A percentile compares a stretch with the other conserved stretches of the same genome.
phyloP scores from a whole-genome alignment of 2,113 vertebrate species.

The Camelus bactrianus region DNA sequence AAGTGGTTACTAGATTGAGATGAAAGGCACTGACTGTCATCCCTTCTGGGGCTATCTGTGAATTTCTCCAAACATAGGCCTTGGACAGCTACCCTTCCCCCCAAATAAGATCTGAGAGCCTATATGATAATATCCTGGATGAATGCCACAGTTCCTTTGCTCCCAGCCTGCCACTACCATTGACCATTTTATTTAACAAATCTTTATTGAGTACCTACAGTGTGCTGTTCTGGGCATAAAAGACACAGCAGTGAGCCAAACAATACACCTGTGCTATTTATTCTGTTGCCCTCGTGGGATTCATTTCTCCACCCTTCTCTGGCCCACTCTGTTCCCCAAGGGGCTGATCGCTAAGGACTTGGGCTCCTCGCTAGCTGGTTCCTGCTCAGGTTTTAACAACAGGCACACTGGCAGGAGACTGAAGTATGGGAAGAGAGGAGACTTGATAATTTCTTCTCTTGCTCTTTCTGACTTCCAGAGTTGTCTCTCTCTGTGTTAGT shows the following conservation, averaged over 20 bases:
- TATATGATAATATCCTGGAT: neutral
- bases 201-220: neutral
- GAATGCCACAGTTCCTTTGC: neutral
- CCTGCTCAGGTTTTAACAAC: neutral
- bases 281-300: neutral
- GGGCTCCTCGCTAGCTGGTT: neutral
- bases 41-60: neutral
- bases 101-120: neutral
- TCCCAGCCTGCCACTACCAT: neutral
- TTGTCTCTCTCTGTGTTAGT: neutral
- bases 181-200: slow-evolving; percentile 32
- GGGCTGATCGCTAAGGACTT: neutral
- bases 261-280: neutral
- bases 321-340: neutral
- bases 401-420: neutral
- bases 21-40: neutral
- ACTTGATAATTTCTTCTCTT: neutral
- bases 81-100: neutral
- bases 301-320: neutral
- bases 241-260: neutral
- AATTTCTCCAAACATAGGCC: neutral
- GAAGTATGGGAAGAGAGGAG: neutral
- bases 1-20: neutral
- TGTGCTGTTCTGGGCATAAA: neutral
- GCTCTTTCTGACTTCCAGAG: neutral